Evolutionary conservation across 2,113 vertebrate genomes (phyloP).

Genomic region (Nannospalax galili): DNA sequence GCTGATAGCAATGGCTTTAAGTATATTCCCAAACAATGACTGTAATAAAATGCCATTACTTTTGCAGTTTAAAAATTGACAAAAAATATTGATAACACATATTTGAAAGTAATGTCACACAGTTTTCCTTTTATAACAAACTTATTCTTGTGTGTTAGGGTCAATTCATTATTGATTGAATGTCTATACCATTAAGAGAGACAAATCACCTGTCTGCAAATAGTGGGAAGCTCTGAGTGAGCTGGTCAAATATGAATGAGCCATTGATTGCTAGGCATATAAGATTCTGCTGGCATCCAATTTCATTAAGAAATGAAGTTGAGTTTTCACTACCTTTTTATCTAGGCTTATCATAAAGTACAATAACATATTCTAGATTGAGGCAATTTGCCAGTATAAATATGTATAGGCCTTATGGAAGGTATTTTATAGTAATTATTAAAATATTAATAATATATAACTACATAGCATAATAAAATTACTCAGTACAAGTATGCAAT

Average conservation of each 20-base stretch:
- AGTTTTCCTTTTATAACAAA: conserved; percentile 15
- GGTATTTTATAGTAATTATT: not conserved
- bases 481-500: not conserved
- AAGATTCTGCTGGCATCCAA: not conserved
- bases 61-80: not conserved
- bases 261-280: not conserved
- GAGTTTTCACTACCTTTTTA: not conserved
- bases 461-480: too few species aligned
- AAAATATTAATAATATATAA: too few species aligned
- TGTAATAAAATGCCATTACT: not conserved
- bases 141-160: not conserved
- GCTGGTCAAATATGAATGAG: not conserved
- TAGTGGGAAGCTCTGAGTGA: not conserved
- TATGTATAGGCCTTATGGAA: not conserved
- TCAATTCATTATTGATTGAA: conserved; percentile 29
- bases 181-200: not conserved
- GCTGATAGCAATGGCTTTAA: not conserved
- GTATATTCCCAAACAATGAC: not conserved
- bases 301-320: not conserved
- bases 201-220: not conserved
- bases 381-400: not conserved
- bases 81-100: not conserved
- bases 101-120: conserved; percentile 27
- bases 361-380: not conserved
- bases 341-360: not conserved